These are phyloP conservation scores for Chloebia gouldiae DNA, from an alignment of 2,113 vertebrate species.

Conservation along the genomic window DNA sequence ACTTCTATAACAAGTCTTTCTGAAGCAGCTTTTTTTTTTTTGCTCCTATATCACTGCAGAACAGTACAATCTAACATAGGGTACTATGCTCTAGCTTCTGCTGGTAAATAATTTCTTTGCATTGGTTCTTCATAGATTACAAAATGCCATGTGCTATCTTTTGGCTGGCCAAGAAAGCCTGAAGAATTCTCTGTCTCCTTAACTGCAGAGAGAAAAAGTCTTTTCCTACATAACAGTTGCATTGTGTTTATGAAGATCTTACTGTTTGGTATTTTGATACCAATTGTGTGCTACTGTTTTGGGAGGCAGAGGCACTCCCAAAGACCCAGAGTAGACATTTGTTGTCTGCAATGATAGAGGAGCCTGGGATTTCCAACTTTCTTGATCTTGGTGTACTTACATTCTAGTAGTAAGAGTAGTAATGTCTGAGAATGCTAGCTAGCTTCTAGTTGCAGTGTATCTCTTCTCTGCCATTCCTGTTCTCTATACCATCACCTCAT, in stretches of 20 bases:
- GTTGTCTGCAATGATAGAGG: background rate
- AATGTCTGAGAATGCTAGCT: background rate
- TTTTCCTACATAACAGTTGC: background rate
- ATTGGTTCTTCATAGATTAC: background rate
- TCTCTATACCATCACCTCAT: background rate
- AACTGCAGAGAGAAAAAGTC: background rate
- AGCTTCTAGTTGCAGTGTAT: background rate
- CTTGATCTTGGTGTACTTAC: background rate
- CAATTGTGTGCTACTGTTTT: background rate
- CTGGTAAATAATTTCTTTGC: background rate
- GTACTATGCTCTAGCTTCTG: background rate
- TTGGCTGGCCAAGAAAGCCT: background rate
- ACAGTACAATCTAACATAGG: background rate
- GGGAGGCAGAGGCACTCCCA: background rate
- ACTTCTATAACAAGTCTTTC: background rate
- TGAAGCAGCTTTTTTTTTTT: background rate
- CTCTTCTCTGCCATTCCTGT: background rate
- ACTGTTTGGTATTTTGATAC: background rate
- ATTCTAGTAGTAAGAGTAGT: background rate
- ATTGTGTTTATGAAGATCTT: background rate
- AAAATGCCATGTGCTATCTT: background rate
- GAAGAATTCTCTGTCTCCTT: background rate
- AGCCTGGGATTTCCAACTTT: background rate
- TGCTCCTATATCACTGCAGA: background rate
- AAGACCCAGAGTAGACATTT: background rate